Evolutionary conservation across 2,113 vertebrate genomes (phyloP), one percentile per base, ranked within the genome.

Genomic region (Lethenteron reissneri): DNA sequence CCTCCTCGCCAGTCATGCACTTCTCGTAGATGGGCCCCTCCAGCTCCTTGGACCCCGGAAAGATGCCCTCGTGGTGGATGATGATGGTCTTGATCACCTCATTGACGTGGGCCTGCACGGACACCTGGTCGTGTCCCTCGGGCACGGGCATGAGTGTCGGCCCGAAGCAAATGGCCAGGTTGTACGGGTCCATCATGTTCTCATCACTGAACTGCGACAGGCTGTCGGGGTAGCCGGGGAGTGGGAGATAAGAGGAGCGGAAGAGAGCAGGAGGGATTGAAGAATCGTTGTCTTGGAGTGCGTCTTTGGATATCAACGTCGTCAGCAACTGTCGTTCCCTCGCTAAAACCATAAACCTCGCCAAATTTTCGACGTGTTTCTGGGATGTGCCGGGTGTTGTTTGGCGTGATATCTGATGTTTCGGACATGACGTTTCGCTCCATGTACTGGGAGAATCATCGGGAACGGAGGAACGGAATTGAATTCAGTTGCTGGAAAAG

Each of bases 131-230:
- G 0, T 92, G 83, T 69, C 87, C 87, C 77, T 95, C 94, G 0
- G 94, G 94, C 72, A 96, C 92, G 0, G 89, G 91, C 92, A 99
- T 95, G 75, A 99, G 84, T 0, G 94, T 95, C 75, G 94, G 94
- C 64, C 94, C 94, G 1, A 99, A 99, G 79, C 92, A 97, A 83
- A 95, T 99, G 81, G 94, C 94, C 75, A 99, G 83, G 76, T 99
- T 99, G 81, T 97, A 97, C 76, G 94, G 92, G 80, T 99, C 94
- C 94, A 99, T 99, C 94, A 99, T 99, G 79, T 96, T 99, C 14
- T 97, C 94, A 74, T 99, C 94, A 76, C 90, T 97, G 86, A 90
- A 95, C 83, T 97, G 91, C 70, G 94, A 99, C 74, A 99, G 83
- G 77, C 94, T 99, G 83, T 21, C 76, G 10, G 59, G 2, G 8